Base-by-base conservation (phyloP, 2,888 invertebrate species). In the Lycophotia porphyrea region DNA sequence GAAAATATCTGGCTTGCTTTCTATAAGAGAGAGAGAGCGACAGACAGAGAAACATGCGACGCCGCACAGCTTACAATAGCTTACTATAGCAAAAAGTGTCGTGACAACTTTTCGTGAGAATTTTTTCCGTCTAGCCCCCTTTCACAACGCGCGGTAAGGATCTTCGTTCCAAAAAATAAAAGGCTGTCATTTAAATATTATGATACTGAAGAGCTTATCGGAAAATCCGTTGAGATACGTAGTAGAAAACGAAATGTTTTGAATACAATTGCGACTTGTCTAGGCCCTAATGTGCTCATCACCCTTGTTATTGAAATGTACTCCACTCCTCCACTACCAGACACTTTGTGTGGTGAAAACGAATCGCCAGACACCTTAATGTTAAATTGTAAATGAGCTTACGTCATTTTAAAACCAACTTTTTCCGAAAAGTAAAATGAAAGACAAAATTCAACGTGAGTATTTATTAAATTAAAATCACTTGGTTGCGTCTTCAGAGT, bases 401-500 rank as follows among this genome's bases (percentile, higher is more conserved):
- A 31, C 31, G 7, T 31, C n/a, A 58, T 31, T 58, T 31, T 21
- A n/a, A 9, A 31, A 31, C 55, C 7, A 58, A 34, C 0, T 9
- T 21, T 60, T 21, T 9, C 4, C 9, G 4, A 34, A 21, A 27
- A n/a, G 0, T 18, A 18, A 60, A 74, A 60, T 70, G 5, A 36
- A 80, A 77, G 1, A 11, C 5, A 1, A 8, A 24, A 34, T 75
- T 74, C 11, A 71, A 72, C 74, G 79, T 81, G 71, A 81, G 71
- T 73, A 78, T 84, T 86, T 85, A 85, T 81, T 85, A 61, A 47
- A 78, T 76, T 78, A 82, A 75, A 85, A 81, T 76, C 82, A 86
- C 87, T 82, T 77, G 76, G 52, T 78, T 72, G 76, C 74, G 74
- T 79, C 66, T 71, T 80, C 80, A 79, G 60, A 84, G 77, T 87